Evolutionary conservation across 1,140 invertebrate species (phyloP).

Genomic region (Rhagoletis pomonella): DNA sequence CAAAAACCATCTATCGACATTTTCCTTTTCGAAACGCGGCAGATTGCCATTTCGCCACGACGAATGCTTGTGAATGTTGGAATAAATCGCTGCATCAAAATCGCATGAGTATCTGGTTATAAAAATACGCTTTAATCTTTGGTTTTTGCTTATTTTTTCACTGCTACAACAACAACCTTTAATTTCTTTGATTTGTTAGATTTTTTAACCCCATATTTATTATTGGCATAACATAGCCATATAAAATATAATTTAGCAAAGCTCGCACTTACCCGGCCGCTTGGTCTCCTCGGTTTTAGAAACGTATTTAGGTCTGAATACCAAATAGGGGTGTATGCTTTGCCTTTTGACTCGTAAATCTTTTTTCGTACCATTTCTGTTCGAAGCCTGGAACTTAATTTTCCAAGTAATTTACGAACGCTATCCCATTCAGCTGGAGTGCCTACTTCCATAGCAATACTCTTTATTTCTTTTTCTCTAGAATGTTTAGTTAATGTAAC

Average conservation of each 20-base stretch:
- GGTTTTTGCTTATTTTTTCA: too few relatives aligned
- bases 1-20: too few relatives aligned
- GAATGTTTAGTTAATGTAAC: not conserved
- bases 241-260: not conserved
- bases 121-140: too few relatives aligned
- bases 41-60: too few relatives aligned
- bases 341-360: conserved; percentile 15
- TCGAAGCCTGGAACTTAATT: conserved; percentile 24
- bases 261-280: not conserved
- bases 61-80: too few relatives aligned
- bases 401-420: conserved; percentile 3
- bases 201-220: too few relatives aligned
- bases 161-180: too few relatives aligned
- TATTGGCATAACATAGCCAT: too few relatives aligned
- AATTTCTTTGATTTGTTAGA: too few relatives aligned
- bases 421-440: not conserved
- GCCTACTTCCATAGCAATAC: not conserved
- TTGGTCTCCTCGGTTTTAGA: not conserved
- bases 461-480: not conserved
- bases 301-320: conserved; percentile 1
- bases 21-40: too few relatives aligned
- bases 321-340: not conserved
- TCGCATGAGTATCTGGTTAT: too few relatives aligned
- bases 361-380: conserved; percentile 32
- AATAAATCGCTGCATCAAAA: too few relatives aligned